These are phyloP conservation scores for Octodon degus DNA, from an alignment of 2,113 vertebrate species.

Conservation along the genomic window DNA sequence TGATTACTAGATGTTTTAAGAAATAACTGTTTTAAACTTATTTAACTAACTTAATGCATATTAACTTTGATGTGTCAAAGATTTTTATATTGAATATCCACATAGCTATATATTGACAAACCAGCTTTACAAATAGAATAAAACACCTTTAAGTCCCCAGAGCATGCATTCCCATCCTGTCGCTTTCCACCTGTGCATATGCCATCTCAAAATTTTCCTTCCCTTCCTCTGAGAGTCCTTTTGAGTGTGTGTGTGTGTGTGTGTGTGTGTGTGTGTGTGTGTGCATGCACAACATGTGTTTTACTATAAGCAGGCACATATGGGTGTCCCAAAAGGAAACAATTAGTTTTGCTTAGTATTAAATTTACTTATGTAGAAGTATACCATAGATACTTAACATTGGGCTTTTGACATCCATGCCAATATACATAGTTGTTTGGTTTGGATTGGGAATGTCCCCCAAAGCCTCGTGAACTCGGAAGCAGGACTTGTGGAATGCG, in stretches of 20 bases:
- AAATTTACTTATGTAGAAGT: not conserved
- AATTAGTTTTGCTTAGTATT: not conserved
- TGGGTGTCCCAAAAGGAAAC: not conserved
- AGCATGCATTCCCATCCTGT: not conserved
- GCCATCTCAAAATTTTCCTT: not conserved
- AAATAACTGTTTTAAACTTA: not conserved
- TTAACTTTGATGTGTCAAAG: not conserved
- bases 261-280: not conserved
- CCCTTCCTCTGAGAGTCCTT: not conserved
- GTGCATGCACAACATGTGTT: not conserved
- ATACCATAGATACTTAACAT: not conserved
- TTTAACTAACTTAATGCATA: not conserved
- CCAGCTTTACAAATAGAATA: not conserved
- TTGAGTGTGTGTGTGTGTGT: not conserved
- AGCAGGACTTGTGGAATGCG: not conserved
- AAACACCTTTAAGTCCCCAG: not conserved
- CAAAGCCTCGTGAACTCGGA: not conserved
- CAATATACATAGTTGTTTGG: not conserved
- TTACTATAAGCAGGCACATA: not conserved
- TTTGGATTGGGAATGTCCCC: not conserved
- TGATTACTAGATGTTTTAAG: not conserved
- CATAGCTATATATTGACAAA: not conserved
- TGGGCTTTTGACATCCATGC: not conserved
- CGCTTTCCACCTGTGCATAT: not conserved
- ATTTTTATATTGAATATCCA: slow-evolving; percentile 33